Evolutionary conservation across 2,113 vertebrate species (phyloP).

Genomic region (Coryphaenoides rupestris): DNA sequence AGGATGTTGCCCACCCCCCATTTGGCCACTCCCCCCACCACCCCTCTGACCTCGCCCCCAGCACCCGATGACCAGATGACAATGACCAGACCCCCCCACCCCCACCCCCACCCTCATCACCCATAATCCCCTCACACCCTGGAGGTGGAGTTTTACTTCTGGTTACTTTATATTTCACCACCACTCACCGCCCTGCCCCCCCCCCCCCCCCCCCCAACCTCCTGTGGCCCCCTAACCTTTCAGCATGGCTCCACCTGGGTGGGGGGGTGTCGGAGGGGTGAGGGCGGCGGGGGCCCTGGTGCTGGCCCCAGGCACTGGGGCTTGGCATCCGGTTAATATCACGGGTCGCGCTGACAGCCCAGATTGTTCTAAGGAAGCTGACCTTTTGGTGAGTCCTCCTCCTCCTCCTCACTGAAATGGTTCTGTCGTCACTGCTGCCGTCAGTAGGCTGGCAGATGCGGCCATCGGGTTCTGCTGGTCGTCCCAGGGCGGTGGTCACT

Average conservation of each 20-base stretch:
- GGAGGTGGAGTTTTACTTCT: neutral
- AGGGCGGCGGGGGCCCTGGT: constrained; percentile 21
- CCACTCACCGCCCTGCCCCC: neutral
- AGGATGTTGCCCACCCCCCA: too few species aligned
- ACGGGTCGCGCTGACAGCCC: constrained; percentile 34
- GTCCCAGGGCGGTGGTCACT: too few species aligned
- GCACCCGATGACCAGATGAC: constrained; percentile 10
- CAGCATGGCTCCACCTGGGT: constrained; percentile 21
- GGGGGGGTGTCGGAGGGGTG: too few species aligned
- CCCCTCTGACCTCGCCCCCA: constrained; percentile 5
- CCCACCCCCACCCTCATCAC: neutral
- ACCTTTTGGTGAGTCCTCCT: constrained; percentile 63
- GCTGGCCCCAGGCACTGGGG: constrained; percentile 27
- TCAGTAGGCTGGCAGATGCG: too few species aligned
- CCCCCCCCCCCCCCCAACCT: neutral
- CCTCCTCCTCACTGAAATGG: too few species aligned
- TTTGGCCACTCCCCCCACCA: too few species aligned
- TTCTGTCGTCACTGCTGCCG: too few species aligned
- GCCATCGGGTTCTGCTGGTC: too few species aligned
- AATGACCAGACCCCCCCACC: neutral
- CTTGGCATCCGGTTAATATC: constrained; percentile 45
- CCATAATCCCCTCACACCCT: too few species aligned
- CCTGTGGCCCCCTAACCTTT: constrained; percentile 29
- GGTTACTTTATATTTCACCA: constrained; percentile 26
- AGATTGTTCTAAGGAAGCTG: constrained; percentile 57